A percentile compares a stretch with the other conserved stretches of the same genome.
Evolutionary conservation across 1,140 invertebrate species (phyloP).

Genomic region (Scaptomyza hsui): DNA sequence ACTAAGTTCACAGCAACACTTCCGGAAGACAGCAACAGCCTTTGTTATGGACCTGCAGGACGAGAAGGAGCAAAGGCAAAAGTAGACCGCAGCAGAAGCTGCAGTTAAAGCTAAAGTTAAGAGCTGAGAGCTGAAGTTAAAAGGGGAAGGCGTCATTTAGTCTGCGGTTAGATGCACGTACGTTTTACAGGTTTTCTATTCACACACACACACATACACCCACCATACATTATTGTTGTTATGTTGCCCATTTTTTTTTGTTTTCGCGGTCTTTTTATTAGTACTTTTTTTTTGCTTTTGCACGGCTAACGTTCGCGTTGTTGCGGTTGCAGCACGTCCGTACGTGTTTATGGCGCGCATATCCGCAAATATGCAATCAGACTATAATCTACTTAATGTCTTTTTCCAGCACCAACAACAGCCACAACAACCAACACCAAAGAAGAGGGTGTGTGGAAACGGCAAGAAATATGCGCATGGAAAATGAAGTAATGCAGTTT

Average conservation of each 20-base stretch:
- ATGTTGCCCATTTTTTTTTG: conserved; percentile 42
- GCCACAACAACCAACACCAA: conserved; percentile 20
- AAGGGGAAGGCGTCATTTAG: conserved; percentile 66
- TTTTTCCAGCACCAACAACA: conserved; percentile 60
- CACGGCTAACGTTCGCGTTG: conserved; percentile 44
- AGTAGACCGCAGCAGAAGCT: conserved; percentile 4
- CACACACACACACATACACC: conserved; percentile 18
- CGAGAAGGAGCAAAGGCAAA: not conserved
- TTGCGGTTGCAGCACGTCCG: conserved; percentile 81
- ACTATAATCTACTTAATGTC: conserved; percentile 83
- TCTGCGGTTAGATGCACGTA: conserved; percentile 79
- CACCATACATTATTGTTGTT: conserved; percentile 33
- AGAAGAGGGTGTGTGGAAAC: too few relatives aligned
- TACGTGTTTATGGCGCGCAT: conserved; percentile 82
- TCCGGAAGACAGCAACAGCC: conserved; percentile 14
- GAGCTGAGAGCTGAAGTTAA: not conserved
- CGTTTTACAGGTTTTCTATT: conserved; percentile 64
- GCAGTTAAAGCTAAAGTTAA: not conserved
- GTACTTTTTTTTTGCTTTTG: conserved; percentile 4
- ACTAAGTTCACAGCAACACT: conserved; percentile 10
- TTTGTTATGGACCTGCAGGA: conserved; percentile 28
- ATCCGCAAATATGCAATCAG: conserved; percentile 83
- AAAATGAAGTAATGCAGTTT: conserved; percentile 78
- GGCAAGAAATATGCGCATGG: conserved; percentile 46
- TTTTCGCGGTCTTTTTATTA: not conserved